Percentiles rank a stretch among this genome's conserved stretches.
Conservation (phyloP, 2,113 vertebrate species). For the Calidris pygmaea region DNA sequence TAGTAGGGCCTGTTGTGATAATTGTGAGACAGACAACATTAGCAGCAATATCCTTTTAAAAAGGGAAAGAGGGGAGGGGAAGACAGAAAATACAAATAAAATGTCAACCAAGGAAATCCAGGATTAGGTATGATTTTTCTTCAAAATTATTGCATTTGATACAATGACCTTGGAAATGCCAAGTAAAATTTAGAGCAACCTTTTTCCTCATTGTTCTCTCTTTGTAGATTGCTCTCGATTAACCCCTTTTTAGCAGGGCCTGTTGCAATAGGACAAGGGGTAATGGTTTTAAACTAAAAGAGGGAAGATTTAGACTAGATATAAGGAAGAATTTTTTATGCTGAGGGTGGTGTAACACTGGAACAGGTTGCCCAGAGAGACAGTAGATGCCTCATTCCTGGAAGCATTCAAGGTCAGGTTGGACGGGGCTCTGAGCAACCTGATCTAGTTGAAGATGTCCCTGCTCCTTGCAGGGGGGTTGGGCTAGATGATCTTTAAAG, state of each 20-base stretch:
- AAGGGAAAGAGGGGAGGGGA: neutral
- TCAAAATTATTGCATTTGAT: slow-evolving; percentile 13
- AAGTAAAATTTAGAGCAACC: slow-evolving; percentile 28
- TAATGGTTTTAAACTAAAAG: neutral
- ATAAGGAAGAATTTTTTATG: neutral
- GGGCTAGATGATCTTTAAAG: neutral
- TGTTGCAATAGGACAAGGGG: neutral
- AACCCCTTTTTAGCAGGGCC: neutral
- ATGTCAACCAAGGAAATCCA: neutral
- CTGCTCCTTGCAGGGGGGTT: neutral
- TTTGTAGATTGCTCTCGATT: neutral
- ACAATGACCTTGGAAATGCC: slow-evolving; percentile 21
- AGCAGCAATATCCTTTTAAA: neutral
- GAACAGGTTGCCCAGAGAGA: neutral
- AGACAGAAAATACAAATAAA: neutral
- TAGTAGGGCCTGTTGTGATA: neutral
- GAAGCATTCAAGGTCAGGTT: neutral
- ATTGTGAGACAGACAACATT: neutral
- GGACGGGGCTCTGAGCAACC: neutral
- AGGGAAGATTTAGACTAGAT: neutral
- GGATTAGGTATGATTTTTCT: neutral
- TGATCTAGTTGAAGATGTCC: neutral
- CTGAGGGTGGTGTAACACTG: neutral
- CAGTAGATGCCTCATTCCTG: neutral
- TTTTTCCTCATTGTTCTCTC: neutral